phyloP scores from a whole-genome alignment of 2,113 vertebrate genomes.

The Pomatostomus ruficeps region DNA sequence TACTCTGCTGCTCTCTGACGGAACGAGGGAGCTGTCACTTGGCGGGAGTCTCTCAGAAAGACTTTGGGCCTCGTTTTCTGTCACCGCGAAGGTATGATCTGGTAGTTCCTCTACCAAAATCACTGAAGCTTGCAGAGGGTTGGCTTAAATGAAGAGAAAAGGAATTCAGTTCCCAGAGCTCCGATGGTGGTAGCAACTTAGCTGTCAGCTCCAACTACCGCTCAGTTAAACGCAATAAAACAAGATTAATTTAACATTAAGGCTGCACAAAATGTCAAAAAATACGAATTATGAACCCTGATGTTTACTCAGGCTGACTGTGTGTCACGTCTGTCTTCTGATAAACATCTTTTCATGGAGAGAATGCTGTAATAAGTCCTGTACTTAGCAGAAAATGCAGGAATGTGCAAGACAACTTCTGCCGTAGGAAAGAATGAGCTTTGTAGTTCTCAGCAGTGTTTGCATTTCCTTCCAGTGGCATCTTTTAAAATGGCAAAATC shows the following conservation, averaged over 20 bases:
- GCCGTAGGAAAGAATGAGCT: neutral
- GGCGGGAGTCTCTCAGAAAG: neutral
- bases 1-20: neutral
- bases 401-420: neutral
- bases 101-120: neutral
- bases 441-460: neutral
- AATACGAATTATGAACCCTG: constrained; percentile 21
- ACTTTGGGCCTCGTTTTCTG: neutral
- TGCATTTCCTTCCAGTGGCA: neutral
- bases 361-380: neutral
- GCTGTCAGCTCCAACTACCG: constrained; percentile 48
- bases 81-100: neutral
- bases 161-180: constrained; percentile 16
- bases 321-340: neutral
- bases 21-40: neutral
- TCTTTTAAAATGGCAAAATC: neutral
- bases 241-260: constrained; percentile 47
- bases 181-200: constrained; percentile 48
- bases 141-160: constrained; percentile 42
- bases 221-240: constrained; percentile 38
- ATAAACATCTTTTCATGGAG: constrained; percentile 8
- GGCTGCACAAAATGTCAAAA: constrained; percentile 29
- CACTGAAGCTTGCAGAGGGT: constrained; percentile 12
- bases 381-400: neutral
- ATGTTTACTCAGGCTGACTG: constrained; percentile 29